Base-by-base conservation (phyloP, 2,113 vertebrate species). In the Acrocephalus arundinaceus region DNA sequence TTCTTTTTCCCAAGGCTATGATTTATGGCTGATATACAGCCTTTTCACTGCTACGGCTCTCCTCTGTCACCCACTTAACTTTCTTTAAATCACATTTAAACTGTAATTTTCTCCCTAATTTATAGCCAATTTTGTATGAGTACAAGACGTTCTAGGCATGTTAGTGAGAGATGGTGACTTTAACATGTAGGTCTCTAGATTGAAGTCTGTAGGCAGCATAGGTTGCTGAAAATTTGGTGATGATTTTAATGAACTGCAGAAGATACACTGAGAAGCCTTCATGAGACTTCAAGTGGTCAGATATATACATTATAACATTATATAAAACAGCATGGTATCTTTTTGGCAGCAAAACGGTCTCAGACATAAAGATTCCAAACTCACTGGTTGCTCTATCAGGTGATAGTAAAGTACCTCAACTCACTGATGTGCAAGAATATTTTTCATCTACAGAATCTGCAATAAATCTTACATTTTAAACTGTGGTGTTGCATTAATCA, bases 21-120 rank as follows among this genome's bases (percentile, higher is more conserved):
- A 91, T 93, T 92, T 92, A 88, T 51, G 55, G 63, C 59, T 86
- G 68, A 94, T 75, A 84, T 67, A 70, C 54, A 92, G 63, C 18
- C 72, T 43, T 90, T 90, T 5, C 25, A 28, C 75, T 91, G 71
- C 82, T 58, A 87, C 0, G 1, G 49, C 22, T 90, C 54, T 94
- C 61, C 83, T 94, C 86, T 92, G 63, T 92, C 89, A 93, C 61
- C 80, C 72, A 90, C 88, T 90, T 94, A 93, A 93, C 48, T 84
- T 95, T 78, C 72, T 84, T 96, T 84, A 96, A 92, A 96, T 92
- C 59, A 81, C 68, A 94, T 90, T 92, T 84, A 93, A 96, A 93
- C 54, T 86, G 72, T 76, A 92, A 95, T 95, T 92, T 96, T 93
- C 82, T 92, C 63, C 48, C 39, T 90, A 95, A 95, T 94, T 96